phyloP scores from a whole-genome alignment of 2,113 vertebrate species.

The Macaca fascicularis region DNA sequence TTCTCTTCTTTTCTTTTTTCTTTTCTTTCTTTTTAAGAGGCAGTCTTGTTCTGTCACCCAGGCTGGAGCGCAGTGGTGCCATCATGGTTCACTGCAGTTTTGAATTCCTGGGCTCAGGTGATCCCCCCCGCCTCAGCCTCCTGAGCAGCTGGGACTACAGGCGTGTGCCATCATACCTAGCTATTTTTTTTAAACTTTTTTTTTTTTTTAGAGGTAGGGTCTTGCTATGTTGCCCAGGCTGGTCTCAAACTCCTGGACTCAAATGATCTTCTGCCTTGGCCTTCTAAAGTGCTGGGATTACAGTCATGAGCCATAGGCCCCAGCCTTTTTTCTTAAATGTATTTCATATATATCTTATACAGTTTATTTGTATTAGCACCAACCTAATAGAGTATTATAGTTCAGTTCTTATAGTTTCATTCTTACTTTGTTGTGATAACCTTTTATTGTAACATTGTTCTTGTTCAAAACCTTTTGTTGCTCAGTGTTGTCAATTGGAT shows the following conservation, averaged over 20 bases:
- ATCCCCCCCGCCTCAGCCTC: background rate
- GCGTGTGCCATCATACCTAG: background rate
- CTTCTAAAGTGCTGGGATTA: background rate
- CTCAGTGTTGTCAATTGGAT: background rate
- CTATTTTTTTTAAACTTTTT: background rate
- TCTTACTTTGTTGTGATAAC: background rate
- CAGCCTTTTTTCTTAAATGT: background rate
- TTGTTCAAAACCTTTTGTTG: background rate
- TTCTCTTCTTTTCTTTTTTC: background rate
- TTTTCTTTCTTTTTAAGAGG: background rate
- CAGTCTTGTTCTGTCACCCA: background rate
- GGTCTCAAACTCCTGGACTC: background rate
- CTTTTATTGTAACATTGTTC: background rate
- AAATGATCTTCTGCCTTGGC: background rate
- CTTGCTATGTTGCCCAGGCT: background rate
- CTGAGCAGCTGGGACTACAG: background rate
- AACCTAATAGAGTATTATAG: background rate
- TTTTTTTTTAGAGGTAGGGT: background rate
- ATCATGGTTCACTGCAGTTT: background rate
- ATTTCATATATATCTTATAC: background rate
- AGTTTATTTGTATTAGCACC: background rate
- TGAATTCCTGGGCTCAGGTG: background rate
- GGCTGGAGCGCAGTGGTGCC: background rate
- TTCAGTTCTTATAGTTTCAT: background rate
- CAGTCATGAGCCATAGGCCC: background rate